Conservation (phyloP, 1,140 invertebrate genomes). For the Drosophila nikananu region DNA sequence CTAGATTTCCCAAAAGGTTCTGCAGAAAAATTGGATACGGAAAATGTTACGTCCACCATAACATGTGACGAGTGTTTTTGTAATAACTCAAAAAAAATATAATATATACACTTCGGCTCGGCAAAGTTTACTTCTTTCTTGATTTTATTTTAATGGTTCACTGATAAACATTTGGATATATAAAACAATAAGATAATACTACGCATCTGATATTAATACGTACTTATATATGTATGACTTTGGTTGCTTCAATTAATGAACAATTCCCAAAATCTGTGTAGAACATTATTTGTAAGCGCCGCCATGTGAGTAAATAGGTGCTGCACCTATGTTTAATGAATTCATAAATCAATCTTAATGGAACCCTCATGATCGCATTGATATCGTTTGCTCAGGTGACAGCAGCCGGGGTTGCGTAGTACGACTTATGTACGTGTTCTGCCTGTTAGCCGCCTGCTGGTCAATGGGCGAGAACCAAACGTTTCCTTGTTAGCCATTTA, state of each 20-base stretch:
- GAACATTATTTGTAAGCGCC: conserved; percentile 3
- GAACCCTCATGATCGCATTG: conserved; percentile 56
- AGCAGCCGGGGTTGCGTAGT: conserved; percentile 17
- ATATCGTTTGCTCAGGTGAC: conserved; percentile 59
- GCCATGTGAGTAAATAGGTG: conserved; percentile 5
- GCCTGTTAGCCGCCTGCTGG: conserved; percentile 42
- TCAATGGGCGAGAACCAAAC: conserved; percentile 41
- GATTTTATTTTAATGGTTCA: too few relatives aligned
- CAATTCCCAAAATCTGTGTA: conserved; percentile 7
- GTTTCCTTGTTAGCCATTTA: conserved; percentile 80
- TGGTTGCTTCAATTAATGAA: background rate
- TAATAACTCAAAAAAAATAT: too few relatives aligned
- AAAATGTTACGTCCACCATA: too few relatives aligned
- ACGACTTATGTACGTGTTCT: conserved; percentile 51
- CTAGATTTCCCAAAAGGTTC: too few relatives aligned
- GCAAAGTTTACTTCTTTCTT: too few relatives aligned
- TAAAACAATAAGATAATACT: background rate
- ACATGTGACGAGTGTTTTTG: too few relatives aligned
- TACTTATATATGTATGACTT: background rate
- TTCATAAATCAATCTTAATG: conserved; percentile 53
- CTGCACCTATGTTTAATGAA: conserved; percentile 42
- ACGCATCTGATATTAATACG: too few relatives aligned
- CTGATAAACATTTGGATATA: too few relatives aligned
- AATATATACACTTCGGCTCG: too few relatives aligned
- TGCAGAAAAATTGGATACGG: too few relatives aligned